phyloP scores from a whole-genome alignment of 2,113 vertebrate species.

The Myrmecophaga tridactyla region DNA sequence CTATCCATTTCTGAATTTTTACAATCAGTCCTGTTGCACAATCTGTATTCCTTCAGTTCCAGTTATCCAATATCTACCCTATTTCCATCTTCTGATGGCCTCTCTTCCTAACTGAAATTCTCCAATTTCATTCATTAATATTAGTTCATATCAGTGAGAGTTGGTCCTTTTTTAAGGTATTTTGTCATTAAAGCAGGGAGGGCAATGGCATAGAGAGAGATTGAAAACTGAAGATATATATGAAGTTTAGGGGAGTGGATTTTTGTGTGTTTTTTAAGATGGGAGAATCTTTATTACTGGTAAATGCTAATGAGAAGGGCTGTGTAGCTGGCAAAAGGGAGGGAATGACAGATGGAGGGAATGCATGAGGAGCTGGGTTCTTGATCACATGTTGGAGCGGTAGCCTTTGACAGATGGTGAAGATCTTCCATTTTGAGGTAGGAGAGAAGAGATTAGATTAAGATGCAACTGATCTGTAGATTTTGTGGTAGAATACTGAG shows the following conservation, averaged over 20 bases:
- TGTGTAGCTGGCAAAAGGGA: no score
- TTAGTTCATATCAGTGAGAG: no score
- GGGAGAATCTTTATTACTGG: background rate
- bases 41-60: no score
- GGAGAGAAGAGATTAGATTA: accelerated
- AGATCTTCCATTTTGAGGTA: background rate
- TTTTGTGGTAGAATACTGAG: no score
- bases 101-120: no score
- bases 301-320: no score
- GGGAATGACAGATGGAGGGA: background rate
- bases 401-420: background rate
- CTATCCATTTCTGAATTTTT: no score
- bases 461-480: background rate
- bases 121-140: no score
- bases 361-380: background rate
- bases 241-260: background rate
- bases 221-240: background rate
- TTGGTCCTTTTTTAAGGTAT: background rate
- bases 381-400: background rate
- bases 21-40: no score
- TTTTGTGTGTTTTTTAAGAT: background rate
- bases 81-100: no score
- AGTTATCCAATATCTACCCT: no score
- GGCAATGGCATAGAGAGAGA: no score
- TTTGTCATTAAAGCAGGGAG: background rate